A percentile compares a stretch with the other conserved stretches of the same genome.
Evolutionary conservation across 2,113 vertebrate genomes (phyloP).

Genomic region (Vulpes ferrilata): DNA sequence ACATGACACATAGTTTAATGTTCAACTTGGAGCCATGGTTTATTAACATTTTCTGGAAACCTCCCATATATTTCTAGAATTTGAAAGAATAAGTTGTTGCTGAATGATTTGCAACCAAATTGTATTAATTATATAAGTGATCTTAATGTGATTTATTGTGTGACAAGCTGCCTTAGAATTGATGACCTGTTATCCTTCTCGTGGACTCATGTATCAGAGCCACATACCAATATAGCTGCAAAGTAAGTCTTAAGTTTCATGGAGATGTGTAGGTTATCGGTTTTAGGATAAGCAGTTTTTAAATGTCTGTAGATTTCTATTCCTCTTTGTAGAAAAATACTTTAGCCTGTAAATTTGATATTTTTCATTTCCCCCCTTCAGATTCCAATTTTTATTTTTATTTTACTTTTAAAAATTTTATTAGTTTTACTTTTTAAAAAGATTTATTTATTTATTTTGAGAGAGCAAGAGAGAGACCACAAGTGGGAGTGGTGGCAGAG

Average conservation of each 20-base stretch:
- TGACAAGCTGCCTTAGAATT: not conserved
- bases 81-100: not conserved
- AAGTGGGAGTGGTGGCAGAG: not conserved
- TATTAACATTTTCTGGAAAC: constrained; percentile 46
- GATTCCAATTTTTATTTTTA: not conserved
- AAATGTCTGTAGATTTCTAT: not conserved
- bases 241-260: not conserved
- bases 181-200: not conserved
- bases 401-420: not conserved
- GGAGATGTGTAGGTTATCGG: not conserved
- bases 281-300: not conserved
- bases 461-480: not conserved
- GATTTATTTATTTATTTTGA: not conserved
- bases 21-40: not conserved
- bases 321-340: not conserved
- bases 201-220: not conserved
- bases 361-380: not conserved
- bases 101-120: not conserved
- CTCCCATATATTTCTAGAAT: not conserved
- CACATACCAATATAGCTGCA: too few species aligned
- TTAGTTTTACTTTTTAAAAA: not conserved
- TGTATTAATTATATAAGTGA: not conserved
- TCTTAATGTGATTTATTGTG: not conserved
- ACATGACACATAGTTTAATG: not conserved
- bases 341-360: not conserved